These are phyloP conservation scores for Parnassius orleans DNA, from an alignment of 2,888 invertebrate genomes.

Conservation along the genomic window DNA sequence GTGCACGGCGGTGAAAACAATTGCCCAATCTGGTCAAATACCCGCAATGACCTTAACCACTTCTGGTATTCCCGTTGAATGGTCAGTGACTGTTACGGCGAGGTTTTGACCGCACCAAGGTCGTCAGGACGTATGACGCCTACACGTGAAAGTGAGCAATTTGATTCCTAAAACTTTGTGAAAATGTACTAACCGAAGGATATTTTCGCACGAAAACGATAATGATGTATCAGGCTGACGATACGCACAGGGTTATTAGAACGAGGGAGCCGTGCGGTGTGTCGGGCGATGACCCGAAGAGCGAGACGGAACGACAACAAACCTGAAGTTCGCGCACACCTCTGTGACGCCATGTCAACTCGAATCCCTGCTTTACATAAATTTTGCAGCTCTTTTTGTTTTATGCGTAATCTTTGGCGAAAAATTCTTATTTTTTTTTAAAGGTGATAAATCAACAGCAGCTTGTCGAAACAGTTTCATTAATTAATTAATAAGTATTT, in stretches of 20 bases:
- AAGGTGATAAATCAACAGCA: no score
- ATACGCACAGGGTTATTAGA: slow-evolving; percentile 69
- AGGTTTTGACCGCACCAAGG: slow-evolving; percentile 72
- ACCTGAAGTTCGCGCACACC: slow-evolving; percentile 70
- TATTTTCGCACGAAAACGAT: slow-evolving; percentile 44
- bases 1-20: slow-evolving; percentile 67
- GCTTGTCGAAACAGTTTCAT: no score
- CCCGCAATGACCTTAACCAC: slow-evolving; percentile 56
- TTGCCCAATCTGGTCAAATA: slow-evolving; percentile 62
- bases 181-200: slow-evolving; percentile 24
- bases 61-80: slow-evolving; percentile 51
- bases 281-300: slow-evolving; percentile 74
- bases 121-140: slow-evolving; percentile 59
- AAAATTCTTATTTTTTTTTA: slow-evolving; percentile 8
- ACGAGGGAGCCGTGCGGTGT: slow-evolving; percentile 65
- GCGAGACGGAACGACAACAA: slow-evolving; percentile 77
- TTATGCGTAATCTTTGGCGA: neutral
- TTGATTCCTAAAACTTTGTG: slow-evolving; percentile 12
- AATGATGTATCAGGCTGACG: slow-evolving; percentile 47
- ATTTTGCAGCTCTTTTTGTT: slow-evolving; percentile 25
- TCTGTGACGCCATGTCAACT: slow-evolving; percentile 28
- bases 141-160: slow-evolving; percentile 32
- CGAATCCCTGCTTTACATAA: slow-evolving; percentile 22
- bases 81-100: slow-evolving; percentile 66
- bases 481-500: no score